Conservation (phyloP, 2,113 vertebrate species). For the Vulpes ferrilata region DNA sequence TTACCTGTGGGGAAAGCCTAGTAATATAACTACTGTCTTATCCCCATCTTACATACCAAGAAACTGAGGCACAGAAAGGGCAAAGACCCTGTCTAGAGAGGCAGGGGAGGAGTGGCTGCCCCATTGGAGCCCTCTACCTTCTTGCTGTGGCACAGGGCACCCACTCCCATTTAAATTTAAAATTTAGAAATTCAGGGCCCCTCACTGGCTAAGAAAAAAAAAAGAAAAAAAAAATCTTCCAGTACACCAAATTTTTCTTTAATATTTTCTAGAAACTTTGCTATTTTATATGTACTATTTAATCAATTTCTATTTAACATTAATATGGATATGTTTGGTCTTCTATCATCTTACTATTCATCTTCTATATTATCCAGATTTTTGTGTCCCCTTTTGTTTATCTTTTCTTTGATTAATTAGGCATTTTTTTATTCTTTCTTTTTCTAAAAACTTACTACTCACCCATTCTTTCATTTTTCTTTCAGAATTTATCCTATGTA, state of each 20-base stretch:
- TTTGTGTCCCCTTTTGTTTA: not conserved
- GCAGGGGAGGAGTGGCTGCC: not conserved
- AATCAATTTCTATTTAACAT: not conserved
- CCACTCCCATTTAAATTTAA: not conserved
- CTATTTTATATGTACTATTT: not conserved
- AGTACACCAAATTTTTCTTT: not conserved
- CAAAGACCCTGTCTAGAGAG: not conserved
- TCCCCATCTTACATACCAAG: not conserved
- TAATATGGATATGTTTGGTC: not conserved
- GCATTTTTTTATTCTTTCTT: not conserved
- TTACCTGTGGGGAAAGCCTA: not conserved
- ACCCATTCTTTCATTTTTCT: not conserved
- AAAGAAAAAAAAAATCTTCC: too few relatives aligned
- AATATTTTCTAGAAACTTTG: not conserved
- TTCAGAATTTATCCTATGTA: not conserved
- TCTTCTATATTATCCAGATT: not conserved
- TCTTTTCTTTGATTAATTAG: not conserved
- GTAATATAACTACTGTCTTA: not conserved
- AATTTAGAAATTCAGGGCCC: not conserved
- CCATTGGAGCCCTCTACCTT: not conserved
- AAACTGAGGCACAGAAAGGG: not conserved
- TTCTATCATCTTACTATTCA: not conserved
- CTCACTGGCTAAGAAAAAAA: not conserved
- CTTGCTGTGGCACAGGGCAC: not conserved
- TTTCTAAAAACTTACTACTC: not conserved